A percentile compares a stretch with the other conserved stretches of the same genome.
Conservation (phyloP, 2,888 invertebrate genomes). For the Napeogenes inachia region DNA sequence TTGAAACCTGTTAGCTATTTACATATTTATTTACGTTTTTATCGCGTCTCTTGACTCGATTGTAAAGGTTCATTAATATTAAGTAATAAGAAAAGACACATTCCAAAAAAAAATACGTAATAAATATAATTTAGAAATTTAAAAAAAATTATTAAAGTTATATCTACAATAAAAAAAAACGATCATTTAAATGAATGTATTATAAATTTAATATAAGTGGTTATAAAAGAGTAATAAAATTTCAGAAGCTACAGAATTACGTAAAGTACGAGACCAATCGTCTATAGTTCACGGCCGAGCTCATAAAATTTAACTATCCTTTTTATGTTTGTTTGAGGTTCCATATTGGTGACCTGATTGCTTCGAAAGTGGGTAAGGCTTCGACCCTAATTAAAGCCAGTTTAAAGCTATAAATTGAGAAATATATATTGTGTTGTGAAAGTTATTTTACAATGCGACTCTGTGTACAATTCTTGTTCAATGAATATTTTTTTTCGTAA, state of each 20-base stretch:
- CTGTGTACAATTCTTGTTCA: too few relatives aligned
- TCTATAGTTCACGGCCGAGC: conserved; percentile 55
- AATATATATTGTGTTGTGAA: too few relatives aligned
- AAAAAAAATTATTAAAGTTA: neutral
- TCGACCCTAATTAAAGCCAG: conserved; percentile 21
- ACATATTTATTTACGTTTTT: neutral
- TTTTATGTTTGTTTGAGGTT: conserved; percentile 73
- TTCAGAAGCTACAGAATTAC: conserved; percentile 31
- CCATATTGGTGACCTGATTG: conserved; percentile 69
- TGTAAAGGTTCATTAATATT: conserved; percentile 1
- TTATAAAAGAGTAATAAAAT: conserved; percentile 33
- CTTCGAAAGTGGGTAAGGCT: conserved; percentile 41
- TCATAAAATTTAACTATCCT: conserved; percentile 70
- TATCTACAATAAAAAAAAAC: conserved; percentile 5
- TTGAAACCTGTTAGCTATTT: neutral
- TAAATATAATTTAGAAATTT: too few relatives aligned
- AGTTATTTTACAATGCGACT: too few relatives aligned
- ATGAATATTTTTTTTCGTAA: too few relatives aligned
- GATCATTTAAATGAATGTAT: conserved; percentile 21
- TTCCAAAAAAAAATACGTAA: too few relatives aligned
- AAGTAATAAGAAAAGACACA: neutral
- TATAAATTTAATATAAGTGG: conserved; percentile 27
- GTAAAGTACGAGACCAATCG: conserved; percentile 22
- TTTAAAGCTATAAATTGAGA: conserved; percentile 4
- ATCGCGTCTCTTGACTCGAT: neutral